Evolutionary conservation across 2,888 invertebrate species (phyloP).

Genomic region (Campoletis raptor): DNA sequence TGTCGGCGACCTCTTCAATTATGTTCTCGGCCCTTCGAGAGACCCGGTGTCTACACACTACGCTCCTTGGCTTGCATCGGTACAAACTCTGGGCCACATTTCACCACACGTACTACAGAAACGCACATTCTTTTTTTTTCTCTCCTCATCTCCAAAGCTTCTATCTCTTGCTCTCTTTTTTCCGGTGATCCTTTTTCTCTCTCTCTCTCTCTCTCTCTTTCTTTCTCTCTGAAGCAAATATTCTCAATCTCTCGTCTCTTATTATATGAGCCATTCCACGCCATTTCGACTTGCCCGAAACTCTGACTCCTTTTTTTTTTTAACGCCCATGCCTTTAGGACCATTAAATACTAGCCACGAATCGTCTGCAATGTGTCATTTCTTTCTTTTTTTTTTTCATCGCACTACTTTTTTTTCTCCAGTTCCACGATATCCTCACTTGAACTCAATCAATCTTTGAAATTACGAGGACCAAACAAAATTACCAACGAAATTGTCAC

Average conservation of each 20-base stretch:
- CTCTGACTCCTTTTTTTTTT: constrained; percentile 1
- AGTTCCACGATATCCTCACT: neutral
- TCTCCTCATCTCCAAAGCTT: constrained; percentile 27
- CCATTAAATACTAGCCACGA: neutral
- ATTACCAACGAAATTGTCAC: neutral
- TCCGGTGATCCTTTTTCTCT: constrained; percentile 23
- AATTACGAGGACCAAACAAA: neutral
- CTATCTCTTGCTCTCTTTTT: constrained; percentile 59
- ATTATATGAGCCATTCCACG: constrained; percentile 1
- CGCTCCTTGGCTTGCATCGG: constrained; percentile 15
- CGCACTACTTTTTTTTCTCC: neutral
- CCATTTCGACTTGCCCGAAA: constrained; percentile 13
- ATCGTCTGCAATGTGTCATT: neutral
- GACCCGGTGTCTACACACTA: constrained; percentile 57
- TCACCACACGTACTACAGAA: constrained; percentile 35
- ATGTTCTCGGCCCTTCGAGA: constrained; percentile 68
- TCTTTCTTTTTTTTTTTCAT: neutral
- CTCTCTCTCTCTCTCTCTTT: constrained; percentile 57
- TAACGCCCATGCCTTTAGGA: neutral
- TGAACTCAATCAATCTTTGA: neutral
- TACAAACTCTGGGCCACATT: constrained; percentile 45
- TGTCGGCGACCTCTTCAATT: constrained; percentile 67
- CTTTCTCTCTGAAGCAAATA: neutral
- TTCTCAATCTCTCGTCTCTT: constrained; percentile 4
- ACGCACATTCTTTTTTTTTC: constrained; percentile 29